Base-by-base conservation (phyloP, 2,888 invertebrate genomes). In the Heliconius aoede region DNA sequence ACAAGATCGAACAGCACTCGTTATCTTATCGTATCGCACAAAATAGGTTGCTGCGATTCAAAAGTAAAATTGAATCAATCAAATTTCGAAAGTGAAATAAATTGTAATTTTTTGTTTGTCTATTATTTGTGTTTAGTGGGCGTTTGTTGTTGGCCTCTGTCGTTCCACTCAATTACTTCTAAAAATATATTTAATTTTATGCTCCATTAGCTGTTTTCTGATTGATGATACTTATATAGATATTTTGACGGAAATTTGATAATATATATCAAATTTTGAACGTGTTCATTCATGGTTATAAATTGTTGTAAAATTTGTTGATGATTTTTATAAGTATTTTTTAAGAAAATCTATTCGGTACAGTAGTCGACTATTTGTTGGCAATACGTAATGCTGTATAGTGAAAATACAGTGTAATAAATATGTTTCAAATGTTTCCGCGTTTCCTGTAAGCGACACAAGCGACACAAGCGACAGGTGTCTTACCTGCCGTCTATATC, bases 61-160 rank as follows among this genome's bases (percentile, higher is more conserved):
- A 74, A 78, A 74, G 72, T 78, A 76, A 78, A 76, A 72, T 60
- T 76, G 72, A 69, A 74, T 79, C 78, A 79, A 76, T 79, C 76
- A 79, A 74, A 69, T 77, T 79, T 77, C 72, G 78, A 79, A 79
- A 79, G 78, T 74, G 60, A 74, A 68, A 76, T 76, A 65, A 65
- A 61, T 68, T 71, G 60, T 75, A 4, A 18, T 72, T 73, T 74
- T 79, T 79, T 78, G 72, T 78, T 74, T 72, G 62, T 76, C 74
- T 40, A 76, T 74, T 76, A 36, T 60, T 74, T 76, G 60, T 77
- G 67, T 51, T 79, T 74, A 65, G 78, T 79, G 74, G 74, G 78
- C 72, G 78, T 76, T 76, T 73, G 72, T 68, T 40, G 72, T 74
- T 78, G 46, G 76, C 68, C 67, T 64, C 62, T 67, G 58, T 55